phyloP scores from a whole-genome alignment of 1,140 invertebrate genomes.

The Nilaparvata lugens region DNA sequence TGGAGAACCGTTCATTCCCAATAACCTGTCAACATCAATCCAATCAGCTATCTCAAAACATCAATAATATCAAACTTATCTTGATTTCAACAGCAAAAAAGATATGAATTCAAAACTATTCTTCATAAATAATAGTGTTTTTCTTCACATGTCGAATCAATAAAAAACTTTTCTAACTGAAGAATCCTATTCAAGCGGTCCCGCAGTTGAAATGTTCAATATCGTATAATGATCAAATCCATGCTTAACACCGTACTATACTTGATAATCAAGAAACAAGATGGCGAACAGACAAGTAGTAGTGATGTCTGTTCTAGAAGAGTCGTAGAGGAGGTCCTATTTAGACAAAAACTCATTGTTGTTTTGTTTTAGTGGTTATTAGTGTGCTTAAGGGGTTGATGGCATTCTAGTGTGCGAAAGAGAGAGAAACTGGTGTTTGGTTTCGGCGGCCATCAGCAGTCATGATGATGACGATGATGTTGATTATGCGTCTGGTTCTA shows the following conservation, averaged over 20 bases:
- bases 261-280: neutral
- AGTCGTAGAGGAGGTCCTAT: neutral
- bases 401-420: neutral
- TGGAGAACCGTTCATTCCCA: slow-evolving; percentile 6
- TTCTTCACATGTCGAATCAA: too few species aligned
- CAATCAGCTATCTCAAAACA: too few species aligned
- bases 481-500: too few species aligned
- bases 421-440: neutral
- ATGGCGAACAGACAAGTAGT: neutral
- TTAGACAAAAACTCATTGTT: neutral
- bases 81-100: too few species aligned
- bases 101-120: too few species aligned
- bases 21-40: neutral
- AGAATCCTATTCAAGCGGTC: too few species aligned
- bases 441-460: neutral
- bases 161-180: too few species aligned
- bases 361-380: neutral
- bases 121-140: too few species aligned
- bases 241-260: neutral
- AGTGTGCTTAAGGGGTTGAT: neutral
- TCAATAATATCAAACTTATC: too few species aligned
- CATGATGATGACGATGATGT: too few species aligned
- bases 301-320: neutral
- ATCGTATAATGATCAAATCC: too few species aligned
- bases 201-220: too few species aligned